These are phyloP conservation scores for Episyrphus balteatus DNA, from an alignment of 1,140 invertebrate species.

Conservation along the genomic window DNA sequence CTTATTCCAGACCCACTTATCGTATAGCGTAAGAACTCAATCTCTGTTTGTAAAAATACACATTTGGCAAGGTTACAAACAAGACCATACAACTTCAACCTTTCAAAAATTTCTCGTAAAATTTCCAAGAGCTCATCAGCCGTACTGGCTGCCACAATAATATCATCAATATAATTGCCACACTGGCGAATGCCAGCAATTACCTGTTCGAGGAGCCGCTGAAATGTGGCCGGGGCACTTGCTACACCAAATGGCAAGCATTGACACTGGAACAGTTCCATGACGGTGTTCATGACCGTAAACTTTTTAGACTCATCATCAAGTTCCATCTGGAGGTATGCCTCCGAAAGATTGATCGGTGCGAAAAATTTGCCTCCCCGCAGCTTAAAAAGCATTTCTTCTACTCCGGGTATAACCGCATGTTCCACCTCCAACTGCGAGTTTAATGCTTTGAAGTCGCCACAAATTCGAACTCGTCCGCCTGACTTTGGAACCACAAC, in stretches of 20 bases:
- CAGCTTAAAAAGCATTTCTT: slow-evolving; percentile 27
- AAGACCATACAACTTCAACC: slow-evolving; percentile 8
- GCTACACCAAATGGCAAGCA: slow-evolving; percentile 36
- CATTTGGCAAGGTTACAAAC: slow-evolving; percentile 11
- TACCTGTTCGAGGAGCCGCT: slow-evolving; percentile 17
- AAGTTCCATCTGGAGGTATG: slow-evolving; percentile 23
- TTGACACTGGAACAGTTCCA: slow-evolving; percentile 33
- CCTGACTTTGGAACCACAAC: slow-evolving; percentile 39
- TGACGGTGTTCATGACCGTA: slow-evolving; percentile 18
- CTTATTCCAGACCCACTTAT: slow-evolving; percentile 18
- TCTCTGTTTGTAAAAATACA: slow-evolving; percentile 12
- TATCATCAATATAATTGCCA: slow-evolving; percentile 30
- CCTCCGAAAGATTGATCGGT: slow-evolving; percentile 15
- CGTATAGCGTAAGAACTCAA: slow-evolving; percentile 21
- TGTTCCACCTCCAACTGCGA: slow-evolving; percentile 19
- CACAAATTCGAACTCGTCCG: slow-evolving; percentile 34
- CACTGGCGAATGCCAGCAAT: slow-evolving; percentile 26
- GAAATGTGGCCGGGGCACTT: slow-evolving; percentile 31
- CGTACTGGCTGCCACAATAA: slow-evolving; percentile 17
- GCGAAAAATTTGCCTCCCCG: slow-evolving; percentile 25
- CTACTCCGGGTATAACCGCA: slow-evolving; percentile 23
- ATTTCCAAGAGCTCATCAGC: slow-evolving; percentile 18
- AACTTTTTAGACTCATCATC: slow-evolving; percentile 11
- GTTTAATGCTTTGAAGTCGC: slow-evolving; percentile 38
- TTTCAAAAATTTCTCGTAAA: slow-evolving; percentile 18